Percentiles rank a stretch among this genome's conserved stretches.
Evolutionary conservation across 2,113 vertebrate species (phyloP).

Genomic region (Suncus etruscus): DNA sequence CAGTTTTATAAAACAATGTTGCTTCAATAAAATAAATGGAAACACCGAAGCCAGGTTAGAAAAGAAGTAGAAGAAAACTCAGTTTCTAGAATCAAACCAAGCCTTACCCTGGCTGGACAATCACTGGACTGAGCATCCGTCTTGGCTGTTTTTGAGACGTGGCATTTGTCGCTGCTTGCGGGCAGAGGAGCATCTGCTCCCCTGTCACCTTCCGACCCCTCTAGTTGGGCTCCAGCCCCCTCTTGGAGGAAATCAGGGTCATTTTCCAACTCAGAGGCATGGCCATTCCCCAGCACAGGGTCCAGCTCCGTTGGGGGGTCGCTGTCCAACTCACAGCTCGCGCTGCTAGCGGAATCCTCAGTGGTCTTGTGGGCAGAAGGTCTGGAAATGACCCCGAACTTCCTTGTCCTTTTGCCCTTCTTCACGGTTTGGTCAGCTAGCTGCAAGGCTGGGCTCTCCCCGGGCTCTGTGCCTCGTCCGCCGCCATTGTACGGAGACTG

Average conservation of each 20-base stretch:
- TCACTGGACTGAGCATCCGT: slow-evolving; percentile 87
- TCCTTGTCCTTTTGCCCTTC: slow-evolving; percentile 93
- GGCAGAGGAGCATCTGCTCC: slow-evolving; percentile 75
- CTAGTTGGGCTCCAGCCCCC: slow-evolving; percentile 81
- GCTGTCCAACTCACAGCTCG: slow-evolving; percentile 62
- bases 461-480: slow-evolving; percentile 86
- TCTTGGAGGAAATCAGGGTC: slow-evolving; percentile 86
- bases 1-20: too few species aligned
- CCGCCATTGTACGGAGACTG: slow-evolving; percentile 91
- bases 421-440: slow-evolving; percentile 77
- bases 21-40: too few species aligned
- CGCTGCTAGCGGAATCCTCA: slow-evolving; percentile 82
- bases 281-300: slow-evolving; percentile 74
- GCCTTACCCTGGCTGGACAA: slow-evolving; percentile 89
- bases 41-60: too few species aligned
- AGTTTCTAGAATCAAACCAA: not conserved
- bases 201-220: slow-evolving; percentile 79
- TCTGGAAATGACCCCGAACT: slow-evolving; percentile 96
- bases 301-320: slow-evolving; percentile 80
- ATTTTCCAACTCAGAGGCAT: slow-evolving; percentile 80
- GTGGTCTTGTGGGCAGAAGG: slow-evolving; percentile 84
- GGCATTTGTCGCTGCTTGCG: slow-evolving; percentile 79
- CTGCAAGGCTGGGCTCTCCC: slow-evolving; percentile 83
- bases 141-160: slow-evolving; percentile 85
- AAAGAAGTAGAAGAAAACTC: not conserved